Evolutionary conservation across 2,888 invertebrate species (phyloP).

Genomic region (Brachyopa scutellaris): DNA sequence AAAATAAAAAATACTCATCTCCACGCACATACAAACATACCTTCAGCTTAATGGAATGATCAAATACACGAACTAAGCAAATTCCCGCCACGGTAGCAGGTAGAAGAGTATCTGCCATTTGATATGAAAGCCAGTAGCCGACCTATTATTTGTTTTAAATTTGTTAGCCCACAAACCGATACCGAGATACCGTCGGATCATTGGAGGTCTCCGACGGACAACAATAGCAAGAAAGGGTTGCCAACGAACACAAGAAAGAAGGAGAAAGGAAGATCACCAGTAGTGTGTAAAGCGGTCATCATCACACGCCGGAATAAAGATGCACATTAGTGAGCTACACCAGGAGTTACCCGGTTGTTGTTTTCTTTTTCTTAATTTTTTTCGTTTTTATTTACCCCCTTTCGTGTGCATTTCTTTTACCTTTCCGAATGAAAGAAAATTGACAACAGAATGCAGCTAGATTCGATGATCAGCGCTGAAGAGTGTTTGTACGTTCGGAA

Average conservation of each 20-base stretch:
- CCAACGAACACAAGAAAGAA: slow-evolving; percentile 23
- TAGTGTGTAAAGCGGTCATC: slow-evolving; percentile 68
- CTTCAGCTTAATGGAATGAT: slow-evolving; percentile 59
- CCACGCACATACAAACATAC: slow-evolving; percentile 4
- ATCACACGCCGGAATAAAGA: slow-evolving; percentile 68
- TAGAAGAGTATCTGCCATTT: slow-evolving; percentile 41
- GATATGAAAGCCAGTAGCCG: slow-evolving; percentile 74
- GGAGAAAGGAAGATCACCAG: slow-evolving; percentile 56
- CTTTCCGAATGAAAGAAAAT: slow-evolving; percentile 67
- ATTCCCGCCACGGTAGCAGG: slow-evolving; percentile 19
- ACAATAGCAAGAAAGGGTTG: slow-evolving; percentile 58
- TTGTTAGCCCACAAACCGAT: slow-evolving; percentile 70
- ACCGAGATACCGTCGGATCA: slow-evolving; percentile 12
- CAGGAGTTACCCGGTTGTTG: slow-evolving; percentile 50
- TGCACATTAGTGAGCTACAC: slow-evolving; percentile 67
- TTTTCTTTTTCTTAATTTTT: slow-evolving; percentile 30
- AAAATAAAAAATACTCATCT: slow-evolving; percentile 21
- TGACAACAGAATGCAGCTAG: slow-evolving; percentile 32
- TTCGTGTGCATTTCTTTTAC: slow-evolving; percentile 56
- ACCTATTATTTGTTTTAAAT: slow-evolving; percentile 74
- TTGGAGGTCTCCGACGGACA: slow-evolving; percentile 57
- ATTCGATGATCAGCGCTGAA: slow-evolving; percentile 49
- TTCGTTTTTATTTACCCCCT: slow-evolving; percentile 46
- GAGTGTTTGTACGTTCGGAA: slow-evolving; percentile 48
- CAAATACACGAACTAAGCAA: slow-evolving; percentile 60